Conservation (phyloP, 2,888 invertebrate genomes). For the Piscicola geometra region DNA sequence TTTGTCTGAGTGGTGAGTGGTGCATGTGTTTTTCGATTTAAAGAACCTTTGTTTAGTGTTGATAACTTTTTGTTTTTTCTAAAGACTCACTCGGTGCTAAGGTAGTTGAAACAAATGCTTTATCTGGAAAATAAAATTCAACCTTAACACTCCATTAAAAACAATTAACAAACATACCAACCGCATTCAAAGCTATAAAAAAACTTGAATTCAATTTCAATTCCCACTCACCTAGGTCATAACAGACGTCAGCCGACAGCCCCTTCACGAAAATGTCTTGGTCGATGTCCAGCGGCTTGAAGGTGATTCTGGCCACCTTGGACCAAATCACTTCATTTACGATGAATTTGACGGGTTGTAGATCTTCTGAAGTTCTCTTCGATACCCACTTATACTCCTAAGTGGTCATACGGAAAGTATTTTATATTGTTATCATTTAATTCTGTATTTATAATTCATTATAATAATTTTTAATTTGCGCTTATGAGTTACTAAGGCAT, state of each 20-base stretch:
- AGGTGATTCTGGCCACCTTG: conserved; percentile 21
- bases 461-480: too few species aligned
- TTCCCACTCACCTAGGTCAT: background rate
- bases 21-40: background rate
- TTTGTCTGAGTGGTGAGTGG: background rate
- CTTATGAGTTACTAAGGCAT: too few species aligned
- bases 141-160: too few species aligned
- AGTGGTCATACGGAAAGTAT: too few species aligned
- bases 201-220: background rate
- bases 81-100: background rate
- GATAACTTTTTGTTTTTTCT: background rate
- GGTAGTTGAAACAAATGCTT: background rate
- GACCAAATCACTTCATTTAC: conserved; percentile 31
- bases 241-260: conserved; percentile 16
- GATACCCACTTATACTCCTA: conserved; percentile 31
- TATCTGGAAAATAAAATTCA: background rate
- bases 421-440: too few species aligned
- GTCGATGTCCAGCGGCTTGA: conserved; percentile 16
- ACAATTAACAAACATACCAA: too few species aligned
- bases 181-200: too few species aligned
- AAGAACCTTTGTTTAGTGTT: background rate
- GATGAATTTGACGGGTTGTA: conserved; percentile 14
- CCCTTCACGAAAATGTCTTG: conserved; percentile 18
- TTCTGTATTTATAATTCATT: too few species aligned
- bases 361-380: background rate